Evolutionary conservation across 2,888 invertebrate species (phyloP).

Genomic region (Anticlea derivata): DNA sequence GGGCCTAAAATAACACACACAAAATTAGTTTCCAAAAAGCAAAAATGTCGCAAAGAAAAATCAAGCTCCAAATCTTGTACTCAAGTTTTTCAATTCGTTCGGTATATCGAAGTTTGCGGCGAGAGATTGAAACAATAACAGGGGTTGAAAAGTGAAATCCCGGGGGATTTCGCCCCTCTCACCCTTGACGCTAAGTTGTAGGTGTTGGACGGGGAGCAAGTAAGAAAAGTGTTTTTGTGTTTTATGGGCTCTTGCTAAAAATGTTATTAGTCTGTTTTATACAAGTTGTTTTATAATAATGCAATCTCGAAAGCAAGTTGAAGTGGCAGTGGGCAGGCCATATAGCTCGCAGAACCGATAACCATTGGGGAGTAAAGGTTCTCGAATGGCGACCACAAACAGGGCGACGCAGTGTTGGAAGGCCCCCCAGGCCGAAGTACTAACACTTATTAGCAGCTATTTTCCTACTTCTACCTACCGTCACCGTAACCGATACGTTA

Average conservation of each 20-base stretch:
- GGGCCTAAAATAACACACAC: neutral
- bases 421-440: too few relatives aligned
- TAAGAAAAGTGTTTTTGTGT: constrained; percentile 9
- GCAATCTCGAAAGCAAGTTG: too few relatives aligned
- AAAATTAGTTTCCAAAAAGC: constrained; percentile 11
- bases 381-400: too few relatives aligned
- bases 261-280: too few relatives aligned
- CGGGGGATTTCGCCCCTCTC: constrained; percentile 51
- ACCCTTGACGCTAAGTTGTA: constrained; percentile 36
- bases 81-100: constrained; percentile 41
- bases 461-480: too few relatives aligned
- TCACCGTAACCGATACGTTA: too few relatives aligned
- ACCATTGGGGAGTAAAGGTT: too few relatives aligned
- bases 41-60: constrained; percentile 26
- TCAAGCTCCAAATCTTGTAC: constrained; percentile 28
- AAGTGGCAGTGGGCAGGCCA: too few relatives aligned
- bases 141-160: constrained; percentile 63
- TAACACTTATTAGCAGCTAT: too few relatives aligned
- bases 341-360: too few relatives aligned
- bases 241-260: constrained; percentile 1
- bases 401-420: too few relatives aligned
- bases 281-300: too few relatives aligned
- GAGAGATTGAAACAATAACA: constrained; percentile 80
- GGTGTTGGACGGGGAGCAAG: constrained; percentile 25
- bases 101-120: constrained; percentile 47